A percentile compares a stretch with the other conserved stretches of the same genome.
These are phyloP conservation scores for Xanthostigma xanthostigma DNA, from an alignment of 2,888 invertebrate genomes.

Conservation along the genomic window DNA sequence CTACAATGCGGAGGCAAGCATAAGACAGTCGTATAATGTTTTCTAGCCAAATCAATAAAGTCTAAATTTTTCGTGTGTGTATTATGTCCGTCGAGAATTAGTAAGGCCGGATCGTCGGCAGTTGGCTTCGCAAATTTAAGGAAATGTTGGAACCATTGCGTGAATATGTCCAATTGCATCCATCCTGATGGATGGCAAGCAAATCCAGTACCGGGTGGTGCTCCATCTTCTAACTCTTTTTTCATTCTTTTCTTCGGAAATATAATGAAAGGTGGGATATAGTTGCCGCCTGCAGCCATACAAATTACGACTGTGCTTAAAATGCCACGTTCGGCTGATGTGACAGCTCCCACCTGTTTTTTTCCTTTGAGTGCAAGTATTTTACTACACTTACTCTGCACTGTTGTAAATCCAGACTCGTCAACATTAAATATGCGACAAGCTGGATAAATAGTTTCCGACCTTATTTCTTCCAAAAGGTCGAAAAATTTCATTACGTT, in stretches of 20 bases:
- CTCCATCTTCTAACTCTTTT: slow-evolving; percentile 16
- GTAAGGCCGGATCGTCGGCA: slow-evolving; percentile 15
- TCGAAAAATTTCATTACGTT: slow-evolving; percentile 8
- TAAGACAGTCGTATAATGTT: no score
- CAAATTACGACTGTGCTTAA: slow-evolving; percentile 17
- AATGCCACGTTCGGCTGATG: slow-evolving; percentile 17
- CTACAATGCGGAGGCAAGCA: slow-evolving; percentile 19
- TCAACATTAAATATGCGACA: slow-evolving; percentile 6
- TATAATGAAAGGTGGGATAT: slow-evolving; percentile 17
- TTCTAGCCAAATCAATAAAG: slow-evolving; percentile 16
- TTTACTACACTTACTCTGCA: no score
- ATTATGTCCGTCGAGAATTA: slow-evolving; percentile 21
- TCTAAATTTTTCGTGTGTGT: slow-evolving; percentile 18
- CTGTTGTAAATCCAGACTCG: no score
- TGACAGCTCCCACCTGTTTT: slow-evolving; percentile 15
- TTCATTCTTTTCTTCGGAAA: slow-evolving; percentile 20
- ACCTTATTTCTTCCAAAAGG: no score
- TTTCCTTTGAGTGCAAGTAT: no score
- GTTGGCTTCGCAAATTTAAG: slow-evolving; percentile 14
- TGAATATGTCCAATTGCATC: slow-evolving; percentile 17
- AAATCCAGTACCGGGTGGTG: slow-evolving; percentile 18
- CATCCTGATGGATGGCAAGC: slow-evolving; percentile 18
- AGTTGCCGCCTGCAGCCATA: slow-evolving; percentile 16
- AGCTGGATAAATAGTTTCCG: slow-evolving; percentile 6
- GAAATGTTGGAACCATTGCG: slow-evolving; percentile 21